Conservation (phyloP, 2,888 invertebrate species). For the Bruchidius siliquastri region DNA sequence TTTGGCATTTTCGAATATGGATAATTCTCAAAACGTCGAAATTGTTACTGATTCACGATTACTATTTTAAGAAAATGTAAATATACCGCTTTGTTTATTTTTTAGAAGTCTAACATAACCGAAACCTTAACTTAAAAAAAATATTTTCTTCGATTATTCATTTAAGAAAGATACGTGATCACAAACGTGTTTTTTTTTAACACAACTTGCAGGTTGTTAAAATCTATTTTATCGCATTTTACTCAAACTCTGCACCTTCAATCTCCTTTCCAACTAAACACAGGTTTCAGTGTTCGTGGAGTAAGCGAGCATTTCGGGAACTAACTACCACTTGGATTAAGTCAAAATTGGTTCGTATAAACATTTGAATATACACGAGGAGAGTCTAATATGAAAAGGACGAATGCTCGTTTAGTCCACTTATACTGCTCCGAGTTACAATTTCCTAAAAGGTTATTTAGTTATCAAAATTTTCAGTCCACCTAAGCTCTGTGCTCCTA, state of each 20-base stretch:
- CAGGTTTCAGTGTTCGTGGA: not conserved
- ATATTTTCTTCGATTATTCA: too few relatives aligned
- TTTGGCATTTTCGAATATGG: too few relatives aligned
- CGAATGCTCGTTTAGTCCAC: not conserved
- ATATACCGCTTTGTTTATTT: too few relatives aligned
- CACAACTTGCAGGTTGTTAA: too few relatives aligned
- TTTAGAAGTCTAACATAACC: too few relatives aligned
- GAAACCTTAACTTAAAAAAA: too few relatives aligned
- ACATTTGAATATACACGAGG: not conserved
- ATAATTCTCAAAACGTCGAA: too few relatives aligned
- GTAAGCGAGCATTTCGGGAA: not conserved
- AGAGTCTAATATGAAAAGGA: not conserved
- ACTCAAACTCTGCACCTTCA: not conserved
- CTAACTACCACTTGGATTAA: not conserved
- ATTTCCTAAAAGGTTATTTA: constrained; percentile 1
- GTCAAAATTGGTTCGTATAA: not conserved
- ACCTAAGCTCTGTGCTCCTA: constrained; percentile 41
- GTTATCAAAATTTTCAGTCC: constrained; percentile 50
- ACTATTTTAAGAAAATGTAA: too few relatives aligned
- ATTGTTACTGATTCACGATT: too few relatives aligned
- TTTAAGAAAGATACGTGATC: too few relatives aligned
- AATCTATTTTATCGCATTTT: too few relatives aligned
- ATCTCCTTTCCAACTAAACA: not conserved
- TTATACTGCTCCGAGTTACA: not conserved
- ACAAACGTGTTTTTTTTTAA: too few relatives aligned